Evolutionary conservation across 2,113 vertebrate genomes (phyloP).

Genomic region (Nesogale talazaci): DNA sequence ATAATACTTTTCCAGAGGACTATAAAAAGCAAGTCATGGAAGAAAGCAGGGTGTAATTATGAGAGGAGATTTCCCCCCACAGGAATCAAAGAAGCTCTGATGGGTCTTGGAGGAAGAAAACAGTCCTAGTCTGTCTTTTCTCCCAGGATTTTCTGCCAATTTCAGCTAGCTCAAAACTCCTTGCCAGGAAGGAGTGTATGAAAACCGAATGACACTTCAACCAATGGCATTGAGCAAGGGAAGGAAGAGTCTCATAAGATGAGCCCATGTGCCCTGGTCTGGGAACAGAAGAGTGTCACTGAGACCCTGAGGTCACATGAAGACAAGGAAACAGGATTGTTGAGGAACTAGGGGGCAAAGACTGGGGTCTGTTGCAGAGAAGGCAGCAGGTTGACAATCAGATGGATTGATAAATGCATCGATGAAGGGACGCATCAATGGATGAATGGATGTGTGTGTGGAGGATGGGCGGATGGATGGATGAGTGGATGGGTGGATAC

Average conservation of each 20-base stretch:
- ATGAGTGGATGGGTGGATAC: background rate
- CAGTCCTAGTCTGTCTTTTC: background rate
- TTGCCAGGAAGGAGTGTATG: background rate
- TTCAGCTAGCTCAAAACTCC: background rate
- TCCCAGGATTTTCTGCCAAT: background rate
- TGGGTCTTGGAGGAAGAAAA: background rate
- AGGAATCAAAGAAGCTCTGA: background rate
- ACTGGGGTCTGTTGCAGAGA: too few relatives aligned
- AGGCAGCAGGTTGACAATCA: too few relatives aligned
- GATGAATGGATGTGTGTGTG: background rate
- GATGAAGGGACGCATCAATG: too few relatives aligned
- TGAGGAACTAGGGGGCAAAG: background rate
- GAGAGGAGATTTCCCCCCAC: background rate
- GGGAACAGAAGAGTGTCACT: background rate
- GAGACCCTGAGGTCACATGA: fast-evolving
- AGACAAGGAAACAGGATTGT: background rate
- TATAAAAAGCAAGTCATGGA: background rate
- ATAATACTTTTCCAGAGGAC: background rate
- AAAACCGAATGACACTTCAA: background rate
- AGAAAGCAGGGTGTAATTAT: background rate
- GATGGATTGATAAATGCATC: too few relatives aligned
- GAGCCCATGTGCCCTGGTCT: background rate
- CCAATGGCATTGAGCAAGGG: too few relatives aligned
- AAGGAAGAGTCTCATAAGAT: background rate
- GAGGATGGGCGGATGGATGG: too few relatives aligned